These are phyloP conservation scores for Connochaetes taurinus DNA, from an alignment of 2,113 vertebrate genomes.

Conservation along the genomic window DNA sequence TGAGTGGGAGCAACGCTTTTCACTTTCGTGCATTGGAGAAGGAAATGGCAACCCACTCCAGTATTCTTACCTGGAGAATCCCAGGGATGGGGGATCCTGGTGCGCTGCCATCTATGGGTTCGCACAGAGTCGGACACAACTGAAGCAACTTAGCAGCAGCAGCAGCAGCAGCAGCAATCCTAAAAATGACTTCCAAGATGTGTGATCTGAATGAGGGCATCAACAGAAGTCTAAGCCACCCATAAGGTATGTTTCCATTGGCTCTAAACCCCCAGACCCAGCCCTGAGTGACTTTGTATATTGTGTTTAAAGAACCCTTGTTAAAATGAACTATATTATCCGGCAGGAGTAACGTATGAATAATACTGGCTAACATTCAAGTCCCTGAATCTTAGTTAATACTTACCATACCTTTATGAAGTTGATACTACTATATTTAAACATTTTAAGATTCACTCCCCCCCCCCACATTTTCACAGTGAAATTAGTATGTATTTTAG, in stretches of 20 bases:
- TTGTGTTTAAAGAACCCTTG: not conserved
- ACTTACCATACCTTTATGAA: not conserved
- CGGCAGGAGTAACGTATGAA: not conserved
- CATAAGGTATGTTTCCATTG: not conserved
- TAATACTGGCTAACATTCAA: not conserved
- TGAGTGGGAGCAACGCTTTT: not conserved
- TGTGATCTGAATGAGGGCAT: not conserved
- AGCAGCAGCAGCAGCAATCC: too few species aligned
- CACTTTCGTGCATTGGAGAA: too few species aligned
- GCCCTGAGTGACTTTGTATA: not conserved
- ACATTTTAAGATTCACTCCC: not conserved
- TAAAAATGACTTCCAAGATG: slow-evolving; percentile 9
- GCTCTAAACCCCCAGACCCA: not conserved
- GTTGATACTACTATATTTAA: not conserved
- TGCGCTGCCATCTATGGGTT: too few species aligned
- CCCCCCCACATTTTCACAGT: not conserved
- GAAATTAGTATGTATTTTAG: not conserved
- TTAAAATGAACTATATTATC: not conserved
- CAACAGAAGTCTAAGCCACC: not conserved
- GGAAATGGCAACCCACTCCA: too few species aligned
- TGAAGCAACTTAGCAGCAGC: too few species aligned
- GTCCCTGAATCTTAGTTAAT: not conserved
- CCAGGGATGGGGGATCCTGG: too few species aligned
- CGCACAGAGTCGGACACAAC: too few species aligned
- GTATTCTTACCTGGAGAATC: too few species aligned